Evolutionary conservation across 2,888 invertebrate species (phyloP), one percentile per base, ranked within the genome.

Genomic region (Rugalucina vietnamica): DNA sequence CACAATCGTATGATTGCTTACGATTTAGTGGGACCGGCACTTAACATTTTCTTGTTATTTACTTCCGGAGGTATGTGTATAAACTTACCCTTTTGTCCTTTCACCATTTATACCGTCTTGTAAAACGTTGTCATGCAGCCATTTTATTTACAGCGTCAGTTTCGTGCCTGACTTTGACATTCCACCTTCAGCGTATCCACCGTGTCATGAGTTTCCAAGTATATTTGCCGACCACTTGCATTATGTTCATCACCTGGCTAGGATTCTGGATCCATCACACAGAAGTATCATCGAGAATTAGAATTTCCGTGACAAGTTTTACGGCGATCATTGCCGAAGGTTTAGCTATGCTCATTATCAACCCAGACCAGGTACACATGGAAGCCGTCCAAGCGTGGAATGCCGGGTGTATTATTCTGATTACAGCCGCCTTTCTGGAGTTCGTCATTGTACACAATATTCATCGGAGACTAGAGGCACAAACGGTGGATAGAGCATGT

Each of bases 221-320:
- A 14, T 81, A 76, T 29, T 37, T 81, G 34, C 80, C 80, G 18
- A 76, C 75, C 14, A 70, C 71, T 24, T 74, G 75, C 21, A 81
- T 81, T 32, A 54, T 81, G 3, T 37, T 81, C 18, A 81, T 81
- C 50, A 43, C 74, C 10, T 81, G 80, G 80, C 29, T 81, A 14
- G 80, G 80, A 24, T 81, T 81, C 29, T 81, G 75, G 71, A 71
- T 81, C n/a, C 75, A 76, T n/a, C 65, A 70, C 14, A 76, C 65
- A 29, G 80, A 81, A n/a, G 80, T 81, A 3, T 76, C 76, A 24
- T 54, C 54, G 18, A 29, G 80, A 27, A 69, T 69, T 4, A 50
- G 80, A 1, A 69, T 81, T 14, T 37, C 69, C 2, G 29, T 71
- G 18, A 50, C 76, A 0, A 43, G 70, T 24, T 81, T 81, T 32